Evolutionary conservation across 2,888 invertebrate genomes (phyloP).

Genomic region (Fragum sueziense): DNA sequence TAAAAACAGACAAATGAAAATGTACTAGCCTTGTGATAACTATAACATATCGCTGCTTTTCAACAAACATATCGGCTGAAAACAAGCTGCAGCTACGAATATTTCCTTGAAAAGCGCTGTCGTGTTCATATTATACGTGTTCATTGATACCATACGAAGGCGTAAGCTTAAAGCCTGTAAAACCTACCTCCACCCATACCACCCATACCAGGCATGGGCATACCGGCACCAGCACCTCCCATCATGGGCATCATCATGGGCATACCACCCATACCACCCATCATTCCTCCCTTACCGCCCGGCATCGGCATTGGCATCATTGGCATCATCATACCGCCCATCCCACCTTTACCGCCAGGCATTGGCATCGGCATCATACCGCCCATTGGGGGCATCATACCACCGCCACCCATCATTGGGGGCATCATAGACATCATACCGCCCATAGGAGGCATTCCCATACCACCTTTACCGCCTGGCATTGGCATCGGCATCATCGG

Average conservation of each 20-base stretch:
- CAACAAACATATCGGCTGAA: too few species aligned
- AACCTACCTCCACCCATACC: not conserved
- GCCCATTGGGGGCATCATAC: not conserved
- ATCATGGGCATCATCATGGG: conserved; percentile 1
- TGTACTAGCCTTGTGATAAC: too few species aligned
- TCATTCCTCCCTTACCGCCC: conserved; percentile 2
- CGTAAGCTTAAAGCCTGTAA: too few species aligned
- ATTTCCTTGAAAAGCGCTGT: too few species aligned
- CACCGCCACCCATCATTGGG: not conserved
- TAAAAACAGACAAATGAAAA: too few species aligned
- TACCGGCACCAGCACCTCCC: conserved; percentile 2
- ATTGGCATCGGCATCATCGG: not conserved
- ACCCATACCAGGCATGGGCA: not conserved
- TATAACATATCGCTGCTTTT: too few species aligned
- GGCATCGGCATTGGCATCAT: conserved; percentile 15
- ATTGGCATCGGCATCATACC: not conserved
- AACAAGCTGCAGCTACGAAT: too few species aligned
- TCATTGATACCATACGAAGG: too few species aligned
- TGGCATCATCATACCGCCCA: conserved; percentile 10
- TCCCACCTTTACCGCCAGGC: not conserved
- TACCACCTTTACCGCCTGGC: not conserved
- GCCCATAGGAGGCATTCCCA: not conserved
- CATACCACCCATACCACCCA: conserved; percentile 4
- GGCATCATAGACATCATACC: not conserved
- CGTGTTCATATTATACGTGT: too few species aligned